Percentiles rank a stretch among this genome's conserved stretches.
These are phyloP conservation scores for Oryzias celebensis DNA, from an alignment of 2,113 vertebrate species.

Conservation along the genomic window DNA sequence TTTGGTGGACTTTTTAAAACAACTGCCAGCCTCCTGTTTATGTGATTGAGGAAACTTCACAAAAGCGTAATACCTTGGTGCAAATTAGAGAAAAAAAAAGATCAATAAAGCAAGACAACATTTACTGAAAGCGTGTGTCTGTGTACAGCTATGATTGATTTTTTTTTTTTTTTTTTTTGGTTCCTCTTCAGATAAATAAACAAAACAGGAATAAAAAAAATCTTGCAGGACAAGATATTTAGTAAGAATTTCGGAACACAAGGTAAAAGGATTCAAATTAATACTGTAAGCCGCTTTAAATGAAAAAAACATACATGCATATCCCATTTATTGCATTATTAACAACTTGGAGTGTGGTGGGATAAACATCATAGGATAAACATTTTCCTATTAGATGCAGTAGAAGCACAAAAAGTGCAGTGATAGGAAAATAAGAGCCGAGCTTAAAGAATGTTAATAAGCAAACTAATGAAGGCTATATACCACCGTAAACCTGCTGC, in stretches of 20 bases:
- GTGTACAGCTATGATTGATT: slow-evolving; percentile 18
- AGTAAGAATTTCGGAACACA: slow-evolving; percentile 7
- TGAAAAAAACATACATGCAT: too few relatives aligned
- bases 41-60: slow-evolving; percentile 21
- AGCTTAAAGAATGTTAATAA: too few relatives aligned
- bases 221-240: background rate
- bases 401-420: too few relatives aligned
- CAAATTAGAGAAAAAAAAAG: slow-evolving; percentile 18
- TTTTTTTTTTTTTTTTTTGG: slow-evolving; percentile 30
- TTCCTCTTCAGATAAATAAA: slow-evolving; percentile 2
- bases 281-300: too few relatives aligned
- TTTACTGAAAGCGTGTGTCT: slow-evolving; percentile 14
- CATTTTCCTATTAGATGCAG: too few relatives aligned
- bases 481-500: too few relatives aligned
- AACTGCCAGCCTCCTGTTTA: slow-evolving; percentile 9
- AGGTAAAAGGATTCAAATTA: too few relatives aligned
- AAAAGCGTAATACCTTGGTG: slow-evolving; percentile 26
- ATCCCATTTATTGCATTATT: too few relatives aligned
- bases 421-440: too few relatives aligned
- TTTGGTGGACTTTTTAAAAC: slow-evolving; percentile 9
- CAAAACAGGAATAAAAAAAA: slow-evolving; percentile 18
- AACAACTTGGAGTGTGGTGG: too few relatives aligned
- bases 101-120: slow-evolving; percentile 47
- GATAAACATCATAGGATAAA: too few relatives aligned
- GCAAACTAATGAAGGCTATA: too few relatives aligned